phyloP scores from a whole-genome alignment of 2,888 invertebrate genomes.

The Rhamphomyia laevipes region DNA sequence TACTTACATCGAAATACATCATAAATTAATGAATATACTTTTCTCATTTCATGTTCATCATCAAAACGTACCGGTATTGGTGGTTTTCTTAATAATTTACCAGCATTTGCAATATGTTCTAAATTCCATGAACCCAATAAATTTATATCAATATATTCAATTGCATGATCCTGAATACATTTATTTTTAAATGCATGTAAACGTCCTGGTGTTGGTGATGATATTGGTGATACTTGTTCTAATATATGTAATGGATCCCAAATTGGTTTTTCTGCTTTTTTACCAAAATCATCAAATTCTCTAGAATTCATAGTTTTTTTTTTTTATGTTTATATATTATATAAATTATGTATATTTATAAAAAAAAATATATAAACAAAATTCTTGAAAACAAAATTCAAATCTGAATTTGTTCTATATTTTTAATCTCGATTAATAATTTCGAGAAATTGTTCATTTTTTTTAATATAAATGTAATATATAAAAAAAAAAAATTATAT shows the following conservation, averaged over 20 bases:
- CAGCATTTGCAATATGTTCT: slow-evolving; percentile 29
- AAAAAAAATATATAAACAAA: no score
- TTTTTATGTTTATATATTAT: no score
- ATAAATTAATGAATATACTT: slow-evolving; percentile 44
- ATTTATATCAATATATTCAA: slow-evolving; percentile 22
- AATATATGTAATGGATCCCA: slow-evolving; percentile 26
- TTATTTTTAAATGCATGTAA: slow-evolving; percentile 10
- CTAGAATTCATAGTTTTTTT: slow-evolving; percentile 12
- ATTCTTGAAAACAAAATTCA: no score
- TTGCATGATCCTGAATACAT: slow-evolving; percentile 23
- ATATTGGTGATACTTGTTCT: slow-evolving; percentile 22
- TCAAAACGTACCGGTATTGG: slow-evolving; percentile 24
- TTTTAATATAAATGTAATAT: no score
- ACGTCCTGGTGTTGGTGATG: slow-evolving; percentile 18
- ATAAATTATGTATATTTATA: no score
- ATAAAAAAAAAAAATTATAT: no score
- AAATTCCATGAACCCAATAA: slow-evolving; percentile 26
- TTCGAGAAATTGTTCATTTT: no score
- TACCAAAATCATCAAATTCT: slow-evolving; percentile 19
- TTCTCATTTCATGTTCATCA: slow-evolving; percentile 44
- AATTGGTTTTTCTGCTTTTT: slow-evolving; percentile 23
- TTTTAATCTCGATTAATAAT: no score
- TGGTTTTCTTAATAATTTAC: slow-evolving; percentile 27
- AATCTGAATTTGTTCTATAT: no score
- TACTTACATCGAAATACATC: slow-evolving; percentile 45